These are phyloP conservation scores for Scaptomyza parva DNA, from an alignment of 2,888 invertebrate species.

Conservation along the genomic window DNA sequence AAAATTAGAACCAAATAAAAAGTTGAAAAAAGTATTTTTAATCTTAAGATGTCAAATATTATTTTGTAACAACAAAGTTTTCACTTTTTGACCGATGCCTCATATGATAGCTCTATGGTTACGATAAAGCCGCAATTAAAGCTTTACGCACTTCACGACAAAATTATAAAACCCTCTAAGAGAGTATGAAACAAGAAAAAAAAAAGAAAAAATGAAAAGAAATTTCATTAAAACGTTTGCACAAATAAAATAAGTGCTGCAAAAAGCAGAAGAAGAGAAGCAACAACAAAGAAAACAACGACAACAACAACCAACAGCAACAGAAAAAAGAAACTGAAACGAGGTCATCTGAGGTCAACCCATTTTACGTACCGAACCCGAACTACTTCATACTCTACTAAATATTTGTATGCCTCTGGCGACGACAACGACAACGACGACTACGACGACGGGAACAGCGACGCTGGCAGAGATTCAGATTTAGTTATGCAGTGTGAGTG, in stretches of 20 bases:
- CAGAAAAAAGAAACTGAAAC: constrained; percentile 79
- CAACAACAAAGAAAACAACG: constrained; percentile 24
- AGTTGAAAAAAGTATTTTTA: no score
- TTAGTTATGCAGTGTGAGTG: constrained; percentile 56
- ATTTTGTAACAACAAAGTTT: no score
- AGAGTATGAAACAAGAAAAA: constrained; percentile 19
- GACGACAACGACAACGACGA: constrained; percentile 28
- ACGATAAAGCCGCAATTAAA: constrained; percentile 13
- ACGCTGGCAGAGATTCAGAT: constrained; percentile 54
- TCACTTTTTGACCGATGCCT: no score
- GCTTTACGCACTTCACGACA: neutral
- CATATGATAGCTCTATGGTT: no score
- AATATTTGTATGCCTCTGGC: constrained; percentile 79
- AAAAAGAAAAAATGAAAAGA: constrained; percentile 58
- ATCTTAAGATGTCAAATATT: no score
- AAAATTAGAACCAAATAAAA: no score
- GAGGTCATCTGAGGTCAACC: constrained; percentile 83
- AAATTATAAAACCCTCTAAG: neutral
- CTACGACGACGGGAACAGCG: constrained; percentile 35
- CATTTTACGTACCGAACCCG: constrained; percentile 82
- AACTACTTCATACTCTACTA: constrained; percentile 83
- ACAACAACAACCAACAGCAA: constrained; percentile 28
- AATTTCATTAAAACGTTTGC: constrained; percentile 80
- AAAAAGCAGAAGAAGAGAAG: constrained; percentile 63
- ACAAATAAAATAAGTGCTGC: constrained; percentile 78